Base-by-base conservation (phyloP, 2,888 invertebrate species). In the Graphium colonna region DNA sequence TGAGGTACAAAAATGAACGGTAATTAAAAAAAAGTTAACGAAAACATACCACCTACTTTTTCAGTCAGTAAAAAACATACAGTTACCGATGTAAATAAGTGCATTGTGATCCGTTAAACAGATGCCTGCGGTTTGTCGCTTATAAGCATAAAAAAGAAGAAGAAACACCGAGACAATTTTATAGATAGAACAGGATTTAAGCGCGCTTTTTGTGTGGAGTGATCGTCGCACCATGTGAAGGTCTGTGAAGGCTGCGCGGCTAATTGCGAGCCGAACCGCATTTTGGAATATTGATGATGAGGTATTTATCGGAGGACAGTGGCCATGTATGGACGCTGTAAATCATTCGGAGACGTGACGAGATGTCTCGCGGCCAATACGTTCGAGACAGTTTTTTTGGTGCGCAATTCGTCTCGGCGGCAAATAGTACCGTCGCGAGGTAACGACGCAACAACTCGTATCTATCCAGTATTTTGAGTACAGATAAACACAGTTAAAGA, bases 241-340 rank as follows among this genome's bases (percentile, higher is more conserved):
- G 82, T 82, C 77, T 81, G 81, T 74, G 85, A 86, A 86, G 88
- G 87, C 78, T 84, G 74, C 70, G 68, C 79, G 73, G 87, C 87
- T 89, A 89, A 89, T 88, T 89, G 85, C 87, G 69, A 79, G 73
- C 76, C 73, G 76, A 79, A 82, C 82, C 77, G 86, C 88, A 87
- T 88, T 88, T 88, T 84, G 85, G 88, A 88, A 89, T 89, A 89
- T 88, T 88, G 88, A 88, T 88, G 84, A 86, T 85, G 84, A 83
- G 82, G 77, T 79, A 85, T 87, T 86, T 87, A 88, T 87, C 86
- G 82, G 82, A 82, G 82, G 82, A 86, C 88, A 75, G 78, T 77
- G 71, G 64, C 88, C 88, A 76, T 89, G 80, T 87, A 88, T 62
- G 88, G 88, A 70, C 67, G 73, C 80, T 71, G 88, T 89, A 88